Conservation (phyloP, 2,797 vertebrate genomes). For the Lemur catta region DNA sequence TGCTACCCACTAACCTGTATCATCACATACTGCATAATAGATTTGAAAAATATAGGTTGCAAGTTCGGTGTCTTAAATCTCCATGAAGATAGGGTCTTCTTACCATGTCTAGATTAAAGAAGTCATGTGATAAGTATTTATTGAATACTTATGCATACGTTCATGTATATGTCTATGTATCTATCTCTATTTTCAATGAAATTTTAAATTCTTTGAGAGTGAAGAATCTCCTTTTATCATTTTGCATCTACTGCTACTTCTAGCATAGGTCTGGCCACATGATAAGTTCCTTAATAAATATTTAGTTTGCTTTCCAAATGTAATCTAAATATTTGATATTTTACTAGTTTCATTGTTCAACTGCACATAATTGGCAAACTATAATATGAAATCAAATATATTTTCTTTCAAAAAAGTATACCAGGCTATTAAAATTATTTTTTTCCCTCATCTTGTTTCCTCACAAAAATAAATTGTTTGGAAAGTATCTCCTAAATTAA, state of each 20-base stretch:
- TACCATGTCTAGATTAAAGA: neutral
- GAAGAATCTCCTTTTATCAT: neutral
- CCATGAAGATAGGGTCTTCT: neutral
- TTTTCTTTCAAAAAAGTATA: neutral
- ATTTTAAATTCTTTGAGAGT: neutral
- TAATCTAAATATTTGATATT: neutral
- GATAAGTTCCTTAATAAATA: neutral
- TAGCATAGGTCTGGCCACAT: neutral
- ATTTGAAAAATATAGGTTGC: neutral
- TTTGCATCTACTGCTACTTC: neutral
- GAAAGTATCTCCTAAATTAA: neutral
- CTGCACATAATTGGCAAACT: neutral
- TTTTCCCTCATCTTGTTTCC: neutral
- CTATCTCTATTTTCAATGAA: neutral
- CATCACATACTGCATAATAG: neutral
- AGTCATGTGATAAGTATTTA: neutral
- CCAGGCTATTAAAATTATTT: neutral
- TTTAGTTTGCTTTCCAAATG: neutral
- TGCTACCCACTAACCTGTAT: neutral
- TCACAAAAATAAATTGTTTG: neutral
- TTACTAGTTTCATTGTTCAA: neutral
- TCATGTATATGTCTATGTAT: too few relatives aligned
- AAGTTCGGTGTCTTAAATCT: neutral
- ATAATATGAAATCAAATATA: neutral
- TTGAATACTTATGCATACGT: neutral